Base-by-base conservation (phyloP, 2,113 vertebrate species). In the Trogon surrucura region DNA sequence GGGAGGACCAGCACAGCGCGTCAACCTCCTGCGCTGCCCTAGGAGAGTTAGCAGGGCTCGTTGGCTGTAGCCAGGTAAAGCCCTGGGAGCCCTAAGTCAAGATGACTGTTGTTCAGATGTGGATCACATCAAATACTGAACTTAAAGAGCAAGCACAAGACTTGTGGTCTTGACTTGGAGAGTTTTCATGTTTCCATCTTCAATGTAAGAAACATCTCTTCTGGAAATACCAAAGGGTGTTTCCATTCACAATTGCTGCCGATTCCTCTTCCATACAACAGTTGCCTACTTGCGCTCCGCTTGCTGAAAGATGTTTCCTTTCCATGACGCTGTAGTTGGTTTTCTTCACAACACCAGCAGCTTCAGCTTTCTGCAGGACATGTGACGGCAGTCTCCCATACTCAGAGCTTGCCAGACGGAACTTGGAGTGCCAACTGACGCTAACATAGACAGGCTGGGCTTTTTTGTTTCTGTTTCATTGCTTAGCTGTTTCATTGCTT, bases 1-100 rank as follows among this genome's bases (percentile, higher is more conserved):
- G 81, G 36, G 53, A 60, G 53, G 16, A 48, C 29, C 47, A 30
- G 47, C 30, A 29, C 21, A 54, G 82, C 0, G 0, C 10, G 22
- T 45, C 21, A 29, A 16, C 19, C 48, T 61, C 11, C 32, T 75
- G 77, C n/a, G 16, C 66, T 53, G 66, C 73, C 57, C 44, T 8
- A 16, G 48, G 26, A 66, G 12, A 36, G 41, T 30, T 53, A 30
- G 25, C 51, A 45, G 71, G 61, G 11, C 54, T 74, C n/a, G 11
- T 10, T 56, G 75, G 41, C 34, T 51, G 27, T 5, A 41, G 56
- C 47, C 11, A 30, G 29, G 6, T n/a, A 13, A 12, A 74, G 38
- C 56, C 16, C 34, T 56, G 60, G 41, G 29, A 82, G 47, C 25
- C 57, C 10, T 13, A 47, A 7, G 10, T 48, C n/a, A 71, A 21